Conservation (phyloP, 2,888 invertebrate genomes). For the Pocota personata region DNA sequence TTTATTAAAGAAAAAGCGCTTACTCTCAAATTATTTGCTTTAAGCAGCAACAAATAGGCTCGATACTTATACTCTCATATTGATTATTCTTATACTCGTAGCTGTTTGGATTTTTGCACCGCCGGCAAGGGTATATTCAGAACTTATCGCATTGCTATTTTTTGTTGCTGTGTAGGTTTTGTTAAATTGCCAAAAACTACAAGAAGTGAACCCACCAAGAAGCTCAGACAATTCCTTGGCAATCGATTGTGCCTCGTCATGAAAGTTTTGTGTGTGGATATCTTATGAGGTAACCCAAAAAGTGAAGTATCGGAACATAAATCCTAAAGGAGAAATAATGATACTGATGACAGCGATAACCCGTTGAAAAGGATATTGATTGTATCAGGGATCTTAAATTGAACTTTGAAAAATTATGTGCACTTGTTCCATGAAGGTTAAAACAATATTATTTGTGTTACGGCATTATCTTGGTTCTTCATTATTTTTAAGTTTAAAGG, state of each 20-base stretch:
- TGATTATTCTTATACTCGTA: conserved; percentile 24
- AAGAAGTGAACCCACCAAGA: conserved; percentile 28
- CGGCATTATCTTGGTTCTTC: conserved; percentile 20
- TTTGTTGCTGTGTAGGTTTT: conserved; percentile 54
- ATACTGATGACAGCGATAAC: conserved; percentile 69
- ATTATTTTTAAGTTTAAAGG: neutral
- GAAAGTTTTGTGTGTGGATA: conserved; percentile 51
- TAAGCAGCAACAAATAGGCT: neutral
- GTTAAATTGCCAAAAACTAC: conserved; percentile 64
- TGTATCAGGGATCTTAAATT: conserved; percentile 47
- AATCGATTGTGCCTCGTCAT: conserved; percentile 64
- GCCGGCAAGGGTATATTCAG: conserved; percentile 32
- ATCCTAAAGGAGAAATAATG: conserved; percentile 61
- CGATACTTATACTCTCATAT: neutral
- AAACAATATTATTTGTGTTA: conserved; percentile 36
- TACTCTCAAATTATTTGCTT: neutral
- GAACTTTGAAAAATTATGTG: conserved; percentile 41
- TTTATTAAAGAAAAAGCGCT: neutral
- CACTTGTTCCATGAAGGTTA: conserved; percentile 46
- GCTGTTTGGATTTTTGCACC: conserved; percentile 44
- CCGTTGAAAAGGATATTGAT: conserved; percentile 64
- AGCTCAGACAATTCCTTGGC: conserved; percentile 51
- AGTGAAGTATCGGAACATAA: conserved; percentile 57
- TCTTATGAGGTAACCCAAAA: conserved; percentile 64
- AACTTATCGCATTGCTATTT: conserved; percentile 53